These are phyloP conservation scores for Laspeyria flexula DNA, from an alignment of 2,888 invertebrate species.

Conservation along the genomic window DNA sequence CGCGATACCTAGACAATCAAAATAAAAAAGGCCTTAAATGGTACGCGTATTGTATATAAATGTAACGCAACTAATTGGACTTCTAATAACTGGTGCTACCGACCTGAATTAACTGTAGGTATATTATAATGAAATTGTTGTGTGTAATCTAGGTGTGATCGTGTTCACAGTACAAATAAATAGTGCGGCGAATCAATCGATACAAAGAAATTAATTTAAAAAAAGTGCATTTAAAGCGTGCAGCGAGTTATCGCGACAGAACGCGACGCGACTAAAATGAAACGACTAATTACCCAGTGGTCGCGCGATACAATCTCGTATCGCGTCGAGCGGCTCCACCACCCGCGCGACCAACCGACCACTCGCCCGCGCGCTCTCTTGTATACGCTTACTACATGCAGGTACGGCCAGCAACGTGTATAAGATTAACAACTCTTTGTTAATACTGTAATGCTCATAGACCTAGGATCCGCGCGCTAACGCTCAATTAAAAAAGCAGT, in stretches of 20 bases:
- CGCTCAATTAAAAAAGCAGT: no score
- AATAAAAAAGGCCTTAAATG: constrained; percentile 54
- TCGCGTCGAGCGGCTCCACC: constrained; percentile 17
- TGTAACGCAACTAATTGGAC: constrained; percentile 54
- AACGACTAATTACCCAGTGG: constrained; percentile 76
- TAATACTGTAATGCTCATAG: no score
- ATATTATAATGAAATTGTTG: constrained; percentile 19
- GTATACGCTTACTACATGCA: constrained; percentile 11
- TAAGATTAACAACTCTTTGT: neutral
- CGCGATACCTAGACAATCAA: constrained; percentile 47
- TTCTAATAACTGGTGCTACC: constrained; percentile 35
- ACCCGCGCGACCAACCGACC: constrained; percentile 18
- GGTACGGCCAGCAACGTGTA: neutral
- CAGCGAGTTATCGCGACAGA: constrained; percentile 68
- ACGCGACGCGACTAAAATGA: constrained; percentile 72
- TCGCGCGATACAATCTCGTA: constrained; percentile 69
- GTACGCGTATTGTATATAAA: constrained; percentile 47
- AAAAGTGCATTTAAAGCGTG: constrained; percentile 72
- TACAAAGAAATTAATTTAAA: constrained; percentile 73
- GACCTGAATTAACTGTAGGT: constrained; percentile 16
- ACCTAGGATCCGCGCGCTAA: no score
- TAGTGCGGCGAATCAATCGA: constrained; percentile 62
- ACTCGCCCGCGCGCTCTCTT: neutral
- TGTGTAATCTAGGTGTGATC: no score
- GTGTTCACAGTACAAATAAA: constrained; percentile 44